phyloP scores from a whole-genome alignment of 1,140 invertebrate genomes.

The Papilio machaon region DNA sequence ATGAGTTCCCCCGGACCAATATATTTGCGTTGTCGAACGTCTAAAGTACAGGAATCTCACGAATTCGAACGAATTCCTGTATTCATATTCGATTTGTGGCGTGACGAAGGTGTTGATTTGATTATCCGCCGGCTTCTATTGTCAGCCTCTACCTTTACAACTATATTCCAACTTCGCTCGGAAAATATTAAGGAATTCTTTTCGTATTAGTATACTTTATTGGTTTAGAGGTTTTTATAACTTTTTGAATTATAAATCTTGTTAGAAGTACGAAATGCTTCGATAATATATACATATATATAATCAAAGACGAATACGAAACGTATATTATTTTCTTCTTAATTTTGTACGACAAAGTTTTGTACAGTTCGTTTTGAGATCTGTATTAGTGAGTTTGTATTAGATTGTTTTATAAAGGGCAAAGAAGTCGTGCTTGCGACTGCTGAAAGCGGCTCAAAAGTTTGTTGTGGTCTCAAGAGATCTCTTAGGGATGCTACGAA shows the following conservation, averaged over 20 bases:
- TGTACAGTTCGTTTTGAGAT: not conserved
- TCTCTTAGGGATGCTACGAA: constrained; percentile 1
- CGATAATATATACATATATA: no score
- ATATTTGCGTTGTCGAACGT: constrained; percentile 58
- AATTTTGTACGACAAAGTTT: constrained; percentile 8
- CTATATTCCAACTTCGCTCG: not conserved
- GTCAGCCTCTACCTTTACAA: constrained; percentile 30
- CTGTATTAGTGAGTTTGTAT: constrained; percentile 1
- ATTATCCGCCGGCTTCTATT: constrained; percentile 31
- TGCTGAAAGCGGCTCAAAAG: constrained; percentile 22
- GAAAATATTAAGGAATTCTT: constrained; percentile 1
- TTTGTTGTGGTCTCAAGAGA: constrained; percentile 27
- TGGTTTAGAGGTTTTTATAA: not conserved
- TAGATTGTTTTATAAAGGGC: constrained; percentile 1
- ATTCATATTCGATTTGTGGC: constrained; percentile 43
- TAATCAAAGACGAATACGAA: not conserved
- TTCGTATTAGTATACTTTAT: not conserved
- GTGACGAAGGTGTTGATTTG: constrained; percentile 36
- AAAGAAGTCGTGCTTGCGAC: constrained; percentile 28
- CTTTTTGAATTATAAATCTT: not conserved
- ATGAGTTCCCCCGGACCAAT: constrained; percentile 45
- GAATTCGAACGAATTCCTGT: constrained; percentile 21
- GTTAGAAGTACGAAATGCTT: not conserved
- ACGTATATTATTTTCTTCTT: not conserved
- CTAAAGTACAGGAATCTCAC: constrained; percentile 18